Percentiles rank a stretch among this genome's conserved stretches.
phyloP scores from a whole-genome alignment of 2,113 vertebrate genomes.

The Lagenorhynchus albirostris region DNA sequence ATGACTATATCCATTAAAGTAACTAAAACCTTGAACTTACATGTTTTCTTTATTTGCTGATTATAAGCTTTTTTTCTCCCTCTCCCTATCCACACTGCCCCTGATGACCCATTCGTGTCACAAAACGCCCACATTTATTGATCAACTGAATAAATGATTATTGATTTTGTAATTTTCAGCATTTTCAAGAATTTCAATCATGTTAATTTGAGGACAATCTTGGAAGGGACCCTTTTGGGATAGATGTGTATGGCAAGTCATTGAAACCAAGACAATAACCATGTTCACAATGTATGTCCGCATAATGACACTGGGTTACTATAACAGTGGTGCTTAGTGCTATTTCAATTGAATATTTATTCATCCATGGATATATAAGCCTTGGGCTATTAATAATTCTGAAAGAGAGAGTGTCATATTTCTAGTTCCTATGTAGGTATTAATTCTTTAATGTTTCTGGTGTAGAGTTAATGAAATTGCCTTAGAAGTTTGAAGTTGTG shows the following conservation, averaged over 20 bases:
- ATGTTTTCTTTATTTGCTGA: neutral
- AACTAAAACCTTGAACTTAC: neutral
- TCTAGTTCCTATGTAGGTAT: neutral
- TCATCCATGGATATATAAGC: neutral
- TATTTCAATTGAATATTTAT: neutral
- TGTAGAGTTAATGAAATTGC: neutral
- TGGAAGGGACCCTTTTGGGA: neutral
- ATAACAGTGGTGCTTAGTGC: neutral
- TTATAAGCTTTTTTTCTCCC: neutral
- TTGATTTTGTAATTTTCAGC: neutral
- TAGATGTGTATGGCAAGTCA: neutral
- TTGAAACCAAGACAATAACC: neutral
- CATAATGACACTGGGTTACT: neutral
- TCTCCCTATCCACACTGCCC: neutral
- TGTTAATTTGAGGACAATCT: neutral
- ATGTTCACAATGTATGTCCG: neutral
- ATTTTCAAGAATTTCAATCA: neutral
- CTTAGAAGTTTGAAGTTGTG: neutral
- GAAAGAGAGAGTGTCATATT: neutral
- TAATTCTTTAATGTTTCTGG: neutral
- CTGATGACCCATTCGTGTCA: neutral
- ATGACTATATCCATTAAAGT: neutral
- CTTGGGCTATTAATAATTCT: neutral
- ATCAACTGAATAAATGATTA: neutral
- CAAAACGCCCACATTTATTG: neutral